These are phyloP conservation scores for Phoxinus phoxinus DNA, from an alignment of 2,113 vertebrate genomes.

Conservation along the genomic window DNA sequence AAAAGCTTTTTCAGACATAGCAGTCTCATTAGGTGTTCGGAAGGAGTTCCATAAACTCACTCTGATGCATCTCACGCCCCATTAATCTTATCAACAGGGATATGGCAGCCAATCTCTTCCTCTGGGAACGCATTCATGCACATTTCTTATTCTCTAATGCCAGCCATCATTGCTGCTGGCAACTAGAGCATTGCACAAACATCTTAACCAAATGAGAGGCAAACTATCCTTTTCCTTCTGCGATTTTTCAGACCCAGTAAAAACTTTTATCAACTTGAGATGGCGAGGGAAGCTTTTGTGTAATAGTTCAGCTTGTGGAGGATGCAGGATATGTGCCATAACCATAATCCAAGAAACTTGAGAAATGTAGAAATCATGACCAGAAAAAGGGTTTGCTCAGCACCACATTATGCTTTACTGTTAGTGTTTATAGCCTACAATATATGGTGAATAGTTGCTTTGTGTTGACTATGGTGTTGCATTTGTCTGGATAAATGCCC, in stretches of 20 bases:
- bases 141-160: slow-evolving; percentile 32
- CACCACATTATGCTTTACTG: background rate
- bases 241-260: background rate
- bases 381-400: background rate
- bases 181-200: slow-evolving; percentile 15
- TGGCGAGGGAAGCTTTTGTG: background rate
- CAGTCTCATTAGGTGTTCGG: slow-evolving; percentile 35
- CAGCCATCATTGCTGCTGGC: slow-evolving; percentile 43
- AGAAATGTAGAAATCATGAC: background rate
- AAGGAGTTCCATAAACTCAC: slow-evolving; percentile 43
- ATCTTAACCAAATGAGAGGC: slow-evolving; percentile 38
- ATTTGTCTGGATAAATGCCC: background rate
- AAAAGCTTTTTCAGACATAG: slow-evolving; percentile 32
- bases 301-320: slow-evolving; percentile 1
- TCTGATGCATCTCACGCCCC: slow-evolving; percentile 32
- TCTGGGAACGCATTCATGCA: slow-evolving; percentile 41
- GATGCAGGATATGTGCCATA: background rate
- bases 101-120: slow-evolving; percentile 23
- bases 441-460: background rate
- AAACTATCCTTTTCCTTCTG: slow-evolving; percentile 7
- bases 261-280: slow-evolving; percentile 26
- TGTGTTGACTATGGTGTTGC: no score
- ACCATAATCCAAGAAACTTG: background rate
- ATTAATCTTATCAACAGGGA: slow-evolving; percentile 50
- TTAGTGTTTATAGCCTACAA: no score